These are phyloP conservation scores for Callyntrura guangdongensis DNA, from an alignment of 2,888 invertebrate genomes.

Conservation along the genomic window DNA sequence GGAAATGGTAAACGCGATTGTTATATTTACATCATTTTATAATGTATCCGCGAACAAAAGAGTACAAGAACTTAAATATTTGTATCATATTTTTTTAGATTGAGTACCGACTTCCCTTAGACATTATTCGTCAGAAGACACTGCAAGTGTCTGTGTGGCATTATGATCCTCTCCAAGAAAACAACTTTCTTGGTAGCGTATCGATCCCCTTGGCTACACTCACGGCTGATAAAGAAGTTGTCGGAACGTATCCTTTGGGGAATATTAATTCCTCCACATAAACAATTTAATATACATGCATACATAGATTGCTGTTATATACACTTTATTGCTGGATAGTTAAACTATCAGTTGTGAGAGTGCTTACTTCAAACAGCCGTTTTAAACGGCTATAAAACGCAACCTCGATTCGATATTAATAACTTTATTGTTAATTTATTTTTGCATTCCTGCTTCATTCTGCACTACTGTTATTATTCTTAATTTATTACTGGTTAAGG, in stretches of 20 bases:
- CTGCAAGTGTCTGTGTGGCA: conserved; percentile 98
- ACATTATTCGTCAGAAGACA: conserved; percentile 91
- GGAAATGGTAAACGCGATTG: conserved; percentile 92
- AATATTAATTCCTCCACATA: conserved; percentile 85
- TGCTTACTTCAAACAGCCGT: conserved; percentile 5
- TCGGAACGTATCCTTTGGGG: conserved; percentile 94
- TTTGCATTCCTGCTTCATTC: conserved; percentile 64
- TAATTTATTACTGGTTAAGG: neutral
- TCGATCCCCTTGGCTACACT: conserved; percentile 91
- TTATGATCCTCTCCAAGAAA: conserved; percentile 97
- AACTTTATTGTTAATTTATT: neutral
- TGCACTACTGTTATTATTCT: neutral
- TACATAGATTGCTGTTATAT: neutral
- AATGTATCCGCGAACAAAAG: no score
- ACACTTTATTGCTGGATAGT: neutral
- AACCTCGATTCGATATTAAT: conserved; percentile 51
- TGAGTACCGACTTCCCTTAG: conserved; percentile 94
- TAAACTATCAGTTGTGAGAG: neutral
- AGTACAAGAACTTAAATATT: conserved; percentile 2
- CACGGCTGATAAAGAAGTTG: conserved; percentile 92
- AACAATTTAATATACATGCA: neutral
- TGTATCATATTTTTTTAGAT: conserved; percentile 88
- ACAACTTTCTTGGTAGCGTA: conserved; percentile 97
- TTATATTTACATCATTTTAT: no score
- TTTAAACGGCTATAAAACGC: neutral